phyloP scores from a whole-genome alignment of 35 echinoderm and acorn worm species.

The Chiridota heheva region DNA sequence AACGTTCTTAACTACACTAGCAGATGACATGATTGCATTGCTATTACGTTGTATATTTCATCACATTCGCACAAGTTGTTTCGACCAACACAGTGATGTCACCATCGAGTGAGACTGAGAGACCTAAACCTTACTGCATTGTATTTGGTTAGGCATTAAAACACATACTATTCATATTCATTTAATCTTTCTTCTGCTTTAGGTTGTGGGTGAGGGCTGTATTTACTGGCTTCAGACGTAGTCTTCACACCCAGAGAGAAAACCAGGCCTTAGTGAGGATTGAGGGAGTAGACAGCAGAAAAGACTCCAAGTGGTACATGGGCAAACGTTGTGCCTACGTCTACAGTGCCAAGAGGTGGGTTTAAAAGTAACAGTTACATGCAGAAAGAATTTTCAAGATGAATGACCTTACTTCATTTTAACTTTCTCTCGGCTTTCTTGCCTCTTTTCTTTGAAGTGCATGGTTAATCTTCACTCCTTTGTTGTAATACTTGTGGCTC shows the following conservation, averaged over 20 bases:
- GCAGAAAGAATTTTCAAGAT: not conserved
- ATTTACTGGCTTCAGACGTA: conserved; percentile 96
- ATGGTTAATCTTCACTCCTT: too few species aligned
- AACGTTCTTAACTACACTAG: too few species aligned
- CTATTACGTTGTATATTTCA: too few species aligned
- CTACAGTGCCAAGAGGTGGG: conserved; percentile 93
- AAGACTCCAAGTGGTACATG: conserved; percentile 77
- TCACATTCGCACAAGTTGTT: too few species aligned
- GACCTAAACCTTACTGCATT: too few species aligned
- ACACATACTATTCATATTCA: not conserved
- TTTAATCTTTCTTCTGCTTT: not conserved
- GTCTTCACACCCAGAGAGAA: conserved; percentile 84
- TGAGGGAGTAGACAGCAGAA: conserved; percentile 81
- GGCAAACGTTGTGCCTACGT: conserved; percentile 95
- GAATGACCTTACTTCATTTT: not conserved
- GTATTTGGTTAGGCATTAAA: not conserved
- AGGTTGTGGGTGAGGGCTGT: conserved; percentile 87
- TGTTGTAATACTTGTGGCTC: too few species aligned
- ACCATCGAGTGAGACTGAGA: too few species aligned
- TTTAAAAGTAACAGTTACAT: too few species aligned
- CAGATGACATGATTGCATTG: too few species aligned
- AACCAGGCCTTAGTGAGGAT: conserved; percentile 82
- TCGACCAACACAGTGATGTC: too few species aligned
- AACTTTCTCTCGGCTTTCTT: not conserved
- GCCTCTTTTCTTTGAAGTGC: not conserved